phyloP scores from a whole-genome alignment of 2,888 invertebrate species.

The Ommatoiulus sabulosus region DNA sequence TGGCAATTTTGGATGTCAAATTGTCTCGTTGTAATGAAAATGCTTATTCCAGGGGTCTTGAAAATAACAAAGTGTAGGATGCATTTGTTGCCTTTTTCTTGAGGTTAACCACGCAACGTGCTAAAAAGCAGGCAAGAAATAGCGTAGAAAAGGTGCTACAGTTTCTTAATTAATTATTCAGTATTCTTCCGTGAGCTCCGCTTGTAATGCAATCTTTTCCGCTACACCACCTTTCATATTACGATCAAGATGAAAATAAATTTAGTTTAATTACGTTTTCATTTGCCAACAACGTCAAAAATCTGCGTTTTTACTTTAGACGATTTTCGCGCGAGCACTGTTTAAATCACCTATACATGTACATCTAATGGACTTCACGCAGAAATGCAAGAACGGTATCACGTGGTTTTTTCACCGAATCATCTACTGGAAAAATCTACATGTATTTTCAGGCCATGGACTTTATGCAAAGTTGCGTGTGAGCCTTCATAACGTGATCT shows the following conservation, averaged over 20 bases:
- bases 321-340: neutral
- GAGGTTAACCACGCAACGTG: neutral
- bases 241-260: neutral
- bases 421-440: no score
- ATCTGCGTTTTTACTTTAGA: neutral
- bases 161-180: conserved; percentile 16
- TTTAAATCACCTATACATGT: no score
- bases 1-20: conserved; percentile 21
- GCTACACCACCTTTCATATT: conserved; percentile 9
- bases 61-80: conserved; percentile 17
- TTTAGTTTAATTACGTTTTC: conserved; percentile 21
- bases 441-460: no score
- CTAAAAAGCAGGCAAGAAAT: neutral
- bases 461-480: no score
- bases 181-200: neutral
- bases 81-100: neutral
- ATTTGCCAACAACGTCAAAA: neutral
- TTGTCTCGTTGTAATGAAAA: conserved; percentile 5
- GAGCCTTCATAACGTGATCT: no score
- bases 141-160: neutral
- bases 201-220: conserved; percentile 15
- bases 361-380: no score
- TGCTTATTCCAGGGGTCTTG: neutral
- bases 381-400: no score
- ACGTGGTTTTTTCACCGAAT: no score